Evolutionary conservation across 2,888 invertebrate genomes (phyloP).

Genomic region (Sarcophaga subvicina): DNA sequence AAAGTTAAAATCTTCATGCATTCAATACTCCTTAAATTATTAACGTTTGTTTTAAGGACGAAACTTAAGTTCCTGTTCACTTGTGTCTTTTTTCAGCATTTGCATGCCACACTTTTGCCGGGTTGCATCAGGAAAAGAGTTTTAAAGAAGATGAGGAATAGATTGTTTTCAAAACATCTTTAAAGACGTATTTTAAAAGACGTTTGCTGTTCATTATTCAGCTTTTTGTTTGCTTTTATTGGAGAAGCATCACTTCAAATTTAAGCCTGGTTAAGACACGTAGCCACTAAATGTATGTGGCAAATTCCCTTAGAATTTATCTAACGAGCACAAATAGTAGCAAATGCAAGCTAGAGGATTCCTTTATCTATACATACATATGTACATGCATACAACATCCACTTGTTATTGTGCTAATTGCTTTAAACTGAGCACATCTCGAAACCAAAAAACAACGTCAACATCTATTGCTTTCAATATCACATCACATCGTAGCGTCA

Average conservation of each 20-base stretch:
- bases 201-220: not conserved
- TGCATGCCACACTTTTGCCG: slow-evolving; percentile 28
- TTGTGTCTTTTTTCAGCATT: slow-evolving; percentile 38
- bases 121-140: slow-evolving; percentile 34
- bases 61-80: slow-evolving; percentile 14
- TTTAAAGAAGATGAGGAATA: slow-evolving; percentile 10
- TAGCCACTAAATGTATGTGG: slow-evolving; percentile 34
- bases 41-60: slow-evolving; percentile 4
- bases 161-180: not conserved
- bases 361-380: slow-evolving; percentile 3
- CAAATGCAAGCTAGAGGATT: not conserved
- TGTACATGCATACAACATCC: not conserved
- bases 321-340: not conserved
- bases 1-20: slow-evolving; percentile 55
- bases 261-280: slow-evolving; percentile 30
- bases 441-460: slow-evolving; percentile 59
- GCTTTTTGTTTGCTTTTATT: slow-evolving; percentile 15
- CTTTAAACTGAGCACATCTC: slow-evolving; percentile 48
- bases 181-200: slow-evolving; percentile 29
- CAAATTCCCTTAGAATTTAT: not conserved
- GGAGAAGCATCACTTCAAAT: slow-evolving; percentile 22
- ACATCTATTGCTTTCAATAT: slow-evolving; percentile 66
- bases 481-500: slow-evolving; percentile 57
- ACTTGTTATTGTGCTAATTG: slow-evolving; percentile 67
- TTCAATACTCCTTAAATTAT: slow-evolving; percentile 52